Conservation (phyloP, 1,140 invertebrate species). For the Ceratosolen solmsi region DNA sequence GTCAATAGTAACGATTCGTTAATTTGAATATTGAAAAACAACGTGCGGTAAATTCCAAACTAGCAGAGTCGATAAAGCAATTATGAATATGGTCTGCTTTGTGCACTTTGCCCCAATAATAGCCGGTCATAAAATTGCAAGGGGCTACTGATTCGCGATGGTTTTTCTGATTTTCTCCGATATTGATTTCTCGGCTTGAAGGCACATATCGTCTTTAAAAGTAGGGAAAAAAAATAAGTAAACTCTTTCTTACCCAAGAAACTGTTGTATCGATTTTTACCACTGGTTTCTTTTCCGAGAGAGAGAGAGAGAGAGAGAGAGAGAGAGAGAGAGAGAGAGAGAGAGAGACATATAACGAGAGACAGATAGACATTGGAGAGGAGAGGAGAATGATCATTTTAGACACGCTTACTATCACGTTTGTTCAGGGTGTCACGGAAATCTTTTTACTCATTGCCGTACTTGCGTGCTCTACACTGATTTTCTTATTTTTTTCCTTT, state of each 20-base stretch:
- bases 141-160: background rate
- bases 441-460: constrained; percentile 53
- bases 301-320: background rate
- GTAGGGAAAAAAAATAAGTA: constrained; percentile 24
- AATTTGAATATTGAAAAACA: background rate
- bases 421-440: constrained; percentile 56
- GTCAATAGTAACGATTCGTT: background rate
- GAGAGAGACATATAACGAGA: background rate
- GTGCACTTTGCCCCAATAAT: background rate
- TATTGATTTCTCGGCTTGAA: constrained; percentile 33
- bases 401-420: constrained; percentile 54
- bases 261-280: constrained; percentile 42
- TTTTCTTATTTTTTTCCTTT: constrained; percentile 6
- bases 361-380: background rate
- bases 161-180: background rate
- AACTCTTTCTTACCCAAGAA: background rate
- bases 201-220: constrained; percentile 41
- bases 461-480: constrained; percentile 31
- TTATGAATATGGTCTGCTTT: background rate
- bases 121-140: background rate
- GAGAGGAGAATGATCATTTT: constrained; percentile 39
- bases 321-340: background rate
- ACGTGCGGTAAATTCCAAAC: background rate
- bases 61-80: too few relatives aligned
- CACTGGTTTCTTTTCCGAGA: background rate